Conservation (phyloP, 2,797 vertebrate species). For the Todus mexicanus region DNA sequence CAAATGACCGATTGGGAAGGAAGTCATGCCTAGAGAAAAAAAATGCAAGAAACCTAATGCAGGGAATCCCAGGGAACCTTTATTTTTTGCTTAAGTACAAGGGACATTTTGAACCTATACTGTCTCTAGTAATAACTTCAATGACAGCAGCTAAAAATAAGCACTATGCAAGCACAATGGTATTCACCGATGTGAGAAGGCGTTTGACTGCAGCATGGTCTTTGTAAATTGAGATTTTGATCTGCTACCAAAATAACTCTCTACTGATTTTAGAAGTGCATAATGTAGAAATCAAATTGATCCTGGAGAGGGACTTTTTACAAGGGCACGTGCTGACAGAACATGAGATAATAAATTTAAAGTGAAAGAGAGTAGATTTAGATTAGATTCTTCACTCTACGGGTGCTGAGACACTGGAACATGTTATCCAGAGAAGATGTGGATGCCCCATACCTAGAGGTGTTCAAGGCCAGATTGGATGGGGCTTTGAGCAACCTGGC, state of each 20-base stretch:
- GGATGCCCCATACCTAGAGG: not conserved
- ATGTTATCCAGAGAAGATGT: not conserved
- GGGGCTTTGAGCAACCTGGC: not conserved
- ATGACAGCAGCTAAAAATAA: constrained; percentile 25
- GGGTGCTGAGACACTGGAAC: not conserved
- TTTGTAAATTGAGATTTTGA: not conserved
- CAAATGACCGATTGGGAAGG: not conserved
- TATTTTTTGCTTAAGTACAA: not conserved
- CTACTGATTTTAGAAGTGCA: not conserved
- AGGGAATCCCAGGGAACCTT: not conserved
- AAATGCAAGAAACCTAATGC: not conserved
- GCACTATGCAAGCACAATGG: not conserved
- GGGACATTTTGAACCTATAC: not conserved
- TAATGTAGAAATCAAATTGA: not conserved
- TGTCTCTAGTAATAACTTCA: constrained; percentile 9
- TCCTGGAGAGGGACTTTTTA: not conserved
- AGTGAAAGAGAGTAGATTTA: not conserved
- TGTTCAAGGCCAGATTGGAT: not conserved
- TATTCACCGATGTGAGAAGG: not conserved
- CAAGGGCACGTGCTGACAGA: not conserved
- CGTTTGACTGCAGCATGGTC: not conserved
- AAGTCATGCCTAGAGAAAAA: not conserved
- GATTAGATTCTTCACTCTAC: not conserved
- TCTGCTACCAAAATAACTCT: not conserved
- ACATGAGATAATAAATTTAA: not conserved